Percentiles rank a stretch among this genome's conserved stretches.
These are phyloP conservation scores for Cassiopea andromeda DNA, from an alignment of 30 jellyfish, hydroid and myxozoan species.

Conservation along the genomic window DNA sequence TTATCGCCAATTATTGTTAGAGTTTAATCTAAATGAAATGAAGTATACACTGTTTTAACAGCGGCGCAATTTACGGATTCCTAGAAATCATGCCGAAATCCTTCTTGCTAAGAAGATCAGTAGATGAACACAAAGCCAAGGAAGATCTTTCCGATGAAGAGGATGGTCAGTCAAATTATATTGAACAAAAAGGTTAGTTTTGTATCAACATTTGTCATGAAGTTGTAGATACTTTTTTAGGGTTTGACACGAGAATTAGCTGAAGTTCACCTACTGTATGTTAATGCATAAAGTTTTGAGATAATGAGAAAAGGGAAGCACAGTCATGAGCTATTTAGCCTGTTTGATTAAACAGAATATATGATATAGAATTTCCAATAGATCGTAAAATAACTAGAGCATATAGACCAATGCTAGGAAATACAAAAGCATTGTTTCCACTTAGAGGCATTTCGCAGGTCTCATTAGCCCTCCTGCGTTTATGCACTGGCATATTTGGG, in stretches of 20 bases:
- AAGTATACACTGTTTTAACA: neutral
- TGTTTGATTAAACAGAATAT: too few relatives aligned
- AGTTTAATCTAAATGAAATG: neutral
- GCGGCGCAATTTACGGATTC: conserved; percentile 13
- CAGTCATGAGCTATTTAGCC: too few relatives aligned
- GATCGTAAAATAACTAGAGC: too few relatives aligned
- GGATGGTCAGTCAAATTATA: neutral
- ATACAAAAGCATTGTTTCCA: too few relatives aligned
- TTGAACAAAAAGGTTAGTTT: conserved; percentile 23
- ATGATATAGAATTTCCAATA: too few relatives aligned
- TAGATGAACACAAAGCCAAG: conserved; percentile 32
- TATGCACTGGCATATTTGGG: too few relatives aligned
- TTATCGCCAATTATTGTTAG: neutral
- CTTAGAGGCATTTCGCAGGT: too few relatives aligned
- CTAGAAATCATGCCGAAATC: conserved; percentile 81
- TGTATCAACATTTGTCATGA: neutral
- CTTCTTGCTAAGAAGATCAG: conserved; percentile 70
- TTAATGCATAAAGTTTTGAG: neutral
- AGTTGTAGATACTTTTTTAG: neutral
- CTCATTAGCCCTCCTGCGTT: too few relatives aligned
- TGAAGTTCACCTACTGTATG: neutral
- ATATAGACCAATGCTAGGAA: too few relatives aligned
- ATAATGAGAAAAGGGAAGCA: neutral
- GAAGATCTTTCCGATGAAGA: conserved; percentile 28
- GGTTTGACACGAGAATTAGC: neutral